Evolutionary conservation across 2,888 invertebrate genomes (phyloP).

Genomic region (Osmoderma eremita): DNA sequence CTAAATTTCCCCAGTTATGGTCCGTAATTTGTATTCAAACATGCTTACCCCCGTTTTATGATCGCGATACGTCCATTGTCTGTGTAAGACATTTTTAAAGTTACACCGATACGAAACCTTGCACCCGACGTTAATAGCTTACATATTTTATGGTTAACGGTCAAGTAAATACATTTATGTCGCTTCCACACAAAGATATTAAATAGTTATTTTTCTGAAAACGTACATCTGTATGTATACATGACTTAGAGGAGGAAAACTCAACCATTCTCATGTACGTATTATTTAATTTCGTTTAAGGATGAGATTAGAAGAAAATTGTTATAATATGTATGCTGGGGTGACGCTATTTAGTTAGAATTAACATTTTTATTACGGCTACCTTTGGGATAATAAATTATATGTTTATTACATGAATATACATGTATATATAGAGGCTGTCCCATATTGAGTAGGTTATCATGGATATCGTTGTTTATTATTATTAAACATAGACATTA

Average conservation of each 20-base stretch:
- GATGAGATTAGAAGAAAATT: slow-evolving; percentile 7
- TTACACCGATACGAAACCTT: slow-evolving; percentile 19
- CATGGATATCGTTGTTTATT: slow-evolving; percentile 11
- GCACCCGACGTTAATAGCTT: slow-evolving; percentile 31
- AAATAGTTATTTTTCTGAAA: slow-evolving; percentile 32
- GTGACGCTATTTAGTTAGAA: slow-evolving; percentile 9
- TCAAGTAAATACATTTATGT: slow-evolving; percentile 29
- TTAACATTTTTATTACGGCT: slow-evolving; percentile 30
- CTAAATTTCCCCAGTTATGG: slow-evolving; percentile 36
- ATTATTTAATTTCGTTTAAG: slow-evolving; percentile 27
- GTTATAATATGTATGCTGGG: slow-evolving; percentile 17
- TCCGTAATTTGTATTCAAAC: slow-evolving; percentile 34
- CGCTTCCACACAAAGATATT: slow-evolving; percentile 30
- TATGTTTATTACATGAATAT: neutral
- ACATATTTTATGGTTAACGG: slow-evolving; percentile 29
- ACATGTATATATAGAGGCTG: too few relatives aligned
- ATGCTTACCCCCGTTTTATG: slow-evolving; percentile 35
- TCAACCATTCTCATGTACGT: slow-evolving; percentile 7
- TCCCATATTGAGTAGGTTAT: too few relatives aligned
- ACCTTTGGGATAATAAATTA: neutral
- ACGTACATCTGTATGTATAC: too few relatives aligned
- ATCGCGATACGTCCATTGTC: slow-evolving; percentile 35
- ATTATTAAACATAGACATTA: too few relatives aligned
- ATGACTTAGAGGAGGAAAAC: neutral
- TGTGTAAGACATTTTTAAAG: slow-evolving; percentile 24